phyloP scores from a whole-genome alignment of 37 sponge, comb jelly and placozoan genomes.

The Eunapius fragilis region DNA sequence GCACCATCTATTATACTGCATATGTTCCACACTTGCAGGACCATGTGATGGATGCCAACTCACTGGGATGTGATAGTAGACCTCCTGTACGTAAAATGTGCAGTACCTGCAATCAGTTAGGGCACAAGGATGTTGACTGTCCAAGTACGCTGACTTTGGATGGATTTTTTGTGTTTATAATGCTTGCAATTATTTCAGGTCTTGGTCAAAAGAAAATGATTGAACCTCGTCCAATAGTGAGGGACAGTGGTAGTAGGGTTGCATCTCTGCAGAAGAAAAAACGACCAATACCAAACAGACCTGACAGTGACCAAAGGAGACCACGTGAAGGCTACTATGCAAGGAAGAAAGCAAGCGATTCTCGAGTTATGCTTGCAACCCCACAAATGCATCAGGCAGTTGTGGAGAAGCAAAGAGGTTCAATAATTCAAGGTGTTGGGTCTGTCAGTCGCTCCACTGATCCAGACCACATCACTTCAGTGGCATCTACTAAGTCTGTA shows the following conservation, averaged over 20 bases:
- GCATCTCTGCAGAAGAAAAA: neutral
- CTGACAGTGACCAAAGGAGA: too few relatives aligned
- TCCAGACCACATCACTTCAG: neutral
- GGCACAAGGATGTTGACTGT: conserved; percentile 36
- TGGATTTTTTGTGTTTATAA: neutral
- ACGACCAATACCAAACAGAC: neutral
- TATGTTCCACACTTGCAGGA: neutral
- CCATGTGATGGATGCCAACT: conserved; percentile 27
- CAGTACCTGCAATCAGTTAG: conserved; percentile 18
- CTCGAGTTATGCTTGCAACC: neutral
- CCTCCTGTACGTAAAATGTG: conserved; percentile 49
- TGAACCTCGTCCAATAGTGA: neutral
- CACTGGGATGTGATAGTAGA: conserved; percentile 17
- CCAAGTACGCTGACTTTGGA: conserved; percentile 3
- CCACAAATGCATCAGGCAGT: neutral
- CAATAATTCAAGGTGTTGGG: neutral
- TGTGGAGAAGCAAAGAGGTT: neutral
- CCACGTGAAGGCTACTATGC: neutral
- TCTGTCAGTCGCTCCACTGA: neutral
- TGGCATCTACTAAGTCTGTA: neutral
- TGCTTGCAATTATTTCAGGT: neutral
- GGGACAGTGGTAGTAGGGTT: neutral
- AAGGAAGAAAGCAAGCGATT: neutral
- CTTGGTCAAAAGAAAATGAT: too few relatives aligned
- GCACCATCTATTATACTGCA: neutral